Evolutionary conservation across 2,888 invertebrate genomes (phyloP).

Genomic region (Dicranocentrus wangi): DNA sequence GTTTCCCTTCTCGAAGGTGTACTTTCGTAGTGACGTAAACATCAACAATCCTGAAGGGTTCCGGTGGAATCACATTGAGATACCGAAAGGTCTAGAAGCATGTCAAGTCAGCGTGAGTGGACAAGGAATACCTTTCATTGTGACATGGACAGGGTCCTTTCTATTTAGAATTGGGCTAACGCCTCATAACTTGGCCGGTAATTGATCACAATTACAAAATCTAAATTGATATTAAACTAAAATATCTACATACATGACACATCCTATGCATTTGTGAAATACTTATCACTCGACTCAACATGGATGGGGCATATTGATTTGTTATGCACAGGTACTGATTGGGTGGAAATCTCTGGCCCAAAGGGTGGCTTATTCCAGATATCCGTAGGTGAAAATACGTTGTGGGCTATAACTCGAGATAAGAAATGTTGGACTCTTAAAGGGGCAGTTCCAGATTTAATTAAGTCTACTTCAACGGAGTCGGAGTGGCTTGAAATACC

Average conservation of each 20-base stretch:
- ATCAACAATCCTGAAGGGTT: slow-evolving; percentile 89
- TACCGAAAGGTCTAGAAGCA: slow-evolving; percentile 86
- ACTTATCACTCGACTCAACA: too few relatives aligned
- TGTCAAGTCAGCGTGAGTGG: slow-evolving; percentile 90
- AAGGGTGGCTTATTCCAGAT: slow-evolving; percentile 77
- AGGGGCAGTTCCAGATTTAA: slow-evolving; percentile 59
- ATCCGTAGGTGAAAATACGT: slow-evolving; percentile 86
- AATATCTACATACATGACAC: too few relatives aligned
- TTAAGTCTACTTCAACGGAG: slow-evolving; percentile 21
- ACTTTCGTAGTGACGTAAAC: slow-evolving; percentile 88
- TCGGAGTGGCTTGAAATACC: slow-evolving; percentile 72
- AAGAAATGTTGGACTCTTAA: slow-evolving; percentile 71
- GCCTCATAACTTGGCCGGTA: slow-evolving; percentile 83
- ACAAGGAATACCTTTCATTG: slow-evolving; percentile 90
- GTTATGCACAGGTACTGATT: slow-evolving; percentile 83
- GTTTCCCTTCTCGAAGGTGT: slow-evolving; percentile 79
- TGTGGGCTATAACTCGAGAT: slow-evolving; percentile 88
- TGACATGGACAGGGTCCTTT: slow-evolving; percentile 87
- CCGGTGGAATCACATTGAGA: slow-evolving; percentile 86
- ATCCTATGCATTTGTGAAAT: too few relatives aligned
- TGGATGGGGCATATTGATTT: too few relatives aligned
- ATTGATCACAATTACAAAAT: slow-evolving; percentile 61
- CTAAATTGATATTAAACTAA: too few relatives aligned
- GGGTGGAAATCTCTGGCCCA: slow-evolving; percentile 79
- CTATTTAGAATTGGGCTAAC: slow-evolving; percentile 89